phyloP scores from a whole-genome alignment of 2,797 vertebrate genomes.

The Enteromius argenteus region DNA sequence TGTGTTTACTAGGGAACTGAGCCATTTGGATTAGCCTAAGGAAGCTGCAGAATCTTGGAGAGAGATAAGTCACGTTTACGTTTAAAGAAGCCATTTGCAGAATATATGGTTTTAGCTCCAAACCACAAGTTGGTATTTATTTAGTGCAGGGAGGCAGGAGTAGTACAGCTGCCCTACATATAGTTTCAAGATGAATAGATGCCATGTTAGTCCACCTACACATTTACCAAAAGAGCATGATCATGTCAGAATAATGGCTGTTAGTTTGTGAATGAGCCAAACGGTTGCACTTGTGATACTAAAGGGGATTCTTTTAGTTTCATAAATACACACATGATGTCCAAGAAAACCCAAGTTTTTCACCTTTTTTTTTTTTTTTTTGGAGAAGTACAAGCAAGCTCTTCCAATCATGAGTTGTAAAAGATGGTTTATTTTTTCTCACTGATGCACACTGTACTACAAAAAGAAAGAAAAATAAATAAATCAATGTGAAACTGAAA shows the following conservation, averaged over 20 bases:
- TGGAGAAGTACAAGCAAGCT: background rate
- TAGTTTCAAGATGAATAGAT: constrained; percentile 1
- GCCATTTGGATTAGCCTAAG: constrained; percentile 56
- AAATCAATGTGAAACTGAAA: background rate
- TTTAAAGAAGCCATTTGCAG: constrained; percentile 50
- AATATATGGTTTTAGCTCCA: constrained; percentile 47
- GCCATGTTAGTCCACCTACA: background rate
- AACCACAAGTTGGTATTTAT: constrained; percentile 13
- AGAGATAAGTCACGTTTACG: constrained; percentile 46
- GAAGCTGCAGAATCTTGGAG: constrained; percentile 54
- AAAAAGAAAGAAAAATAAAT: background rate
- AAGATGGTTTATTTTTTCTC: background rate
- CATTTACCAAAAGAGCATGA: background rate
- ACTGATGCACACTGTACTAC: background rate
- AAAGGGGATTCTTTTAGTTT: background rate
- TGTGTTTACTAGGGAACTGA: constrained; percentile 58
- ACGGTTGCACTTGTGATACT: background rate
- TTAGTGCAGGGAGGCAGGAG: background rate
- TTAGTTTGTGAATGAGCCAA: background rate
- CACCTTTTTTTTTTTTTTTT: background rate
- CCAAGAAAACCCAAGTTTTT: background rate
- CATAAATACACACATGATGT: background rate
- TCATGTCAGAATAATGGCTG: background rate
- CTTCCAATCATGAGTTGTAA: background rate
- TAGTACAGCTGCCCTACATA: constrained; percentile 37